Conservation (phyloP, 2,888 invertebrate genomes). For the Acrobasis consociella region DNA sequence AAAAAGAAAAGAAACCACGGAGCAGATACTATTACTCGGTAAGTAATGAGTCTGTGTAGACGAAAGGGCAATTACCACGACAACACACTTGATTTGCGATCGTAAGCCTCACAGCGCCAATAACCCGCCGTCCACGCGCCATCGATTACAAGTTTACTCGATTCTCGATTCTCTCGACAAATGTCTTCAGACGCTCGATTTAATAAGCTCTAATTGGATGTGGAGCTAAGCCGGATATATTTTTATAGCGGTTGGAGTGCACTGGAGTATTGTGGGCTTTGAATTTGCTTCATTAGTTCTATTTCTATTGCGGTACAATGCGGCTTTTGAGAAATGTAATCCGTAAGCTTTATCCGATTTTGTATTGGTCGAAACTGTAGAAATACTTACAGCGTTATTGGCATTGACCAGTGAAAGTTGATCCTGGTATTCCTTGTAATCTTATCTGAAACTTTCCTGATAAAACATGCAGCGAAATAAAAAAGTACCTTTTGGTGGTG, state of each 20-base stretch:
- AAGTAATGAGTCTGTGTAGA: background rate
- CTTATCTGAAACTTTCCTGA: no score
- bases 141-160: slow-evolving; percentile 43
- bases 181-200: slow-evolving; percentile 35
- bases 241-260: slow-evolving; percentile 22
- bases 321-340: slow-evolving; percentile 1
- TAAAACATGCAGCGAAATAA: no score
- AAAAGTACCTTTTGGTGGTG: no score
- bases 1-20: no score
- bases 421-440: no score
- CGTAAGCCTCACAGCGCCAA: slow-evolving; percentile 36
- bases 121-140: slow-evolving; percentile 38
- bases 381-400: no score
- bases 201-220: slow-evolving; percentile 26
- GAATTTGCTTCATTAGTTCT: slow-evolving; percentile 16
- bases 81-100: slow-evolving; percentile 48
- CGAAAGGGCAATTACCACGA: slow-evolving; percentile 32
- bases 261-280: slow-evolving; percentile 11
- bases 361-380: background rate
- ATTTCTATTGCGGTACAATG: slow-evolving; percentile 7
- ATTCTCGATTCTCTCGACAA: slow-evolving; percentile 38
- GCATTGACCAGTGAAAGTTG: no score
- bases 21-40: background rate
- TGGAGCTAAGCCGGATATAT: slow-evolving; percentile 20
- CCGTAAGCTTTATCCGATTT: background rate